Base-by-base conservation (phyloP, 64 coral and sea anemone species). In the Trachythela sp. region DNA sequence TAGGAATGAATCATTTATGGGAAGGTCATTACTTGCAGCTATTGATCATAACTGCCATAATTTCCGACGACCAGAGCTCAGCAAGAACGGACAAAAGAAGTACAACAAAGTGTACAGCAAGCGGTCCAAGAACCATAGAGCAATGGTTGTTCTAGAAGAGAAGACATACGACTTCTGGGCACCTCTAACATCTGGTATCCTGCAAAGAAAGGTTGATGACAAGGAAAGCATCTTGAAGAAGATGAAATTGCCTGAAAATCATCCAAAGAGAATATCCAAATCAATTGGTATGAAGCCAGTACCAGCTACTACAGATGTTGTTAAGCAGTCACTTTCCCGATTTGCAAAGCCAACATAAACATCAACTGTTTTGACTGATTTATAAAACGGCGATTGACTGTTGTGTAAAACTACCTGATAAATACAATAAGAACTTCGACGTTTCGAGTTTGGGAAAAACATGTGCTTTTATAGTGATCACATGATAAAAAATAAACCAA, bases 111-210 rank as follows among this genome's bases (percentile, higher is more conserved):
- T 36, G 5, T 39, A 51, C 51, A 51, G 85, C 85, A 87, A 87
- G 49, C 11, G 85, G 48, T 87, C 85, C 14, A 87, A 87, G 35
- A 87, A 87, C 51, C 56, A n/a, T 22, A 87, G 48, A 38, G 32
- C 38, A 27, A 48, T 35, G 18, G 33, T 6, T 87, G 85, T 87
- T 22, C 32, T 33, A 35, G 50, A 87, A 58, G 85, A 52, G 51
- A 87, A 87, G 32, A 51, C 85, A 58, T 87, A 31, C 17, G 51
- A 18, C 32, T 87, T 84, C 80, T 84, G 40, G 40, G 64, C 64
- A 70, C 64, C 64, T 9, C 64, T 70, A 5, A 70, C 64, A 26
- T 70, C 24, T 9, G 64, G 64, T 9, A 32, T 70, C 30, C 24
- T 70, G 64, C 64, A 70, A n/a, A 70, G 24, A 70, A 70, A n/a